Conservation (phyloP, 2,888 invertebrate genomes). For the Thymelicus lineola region DNA sequence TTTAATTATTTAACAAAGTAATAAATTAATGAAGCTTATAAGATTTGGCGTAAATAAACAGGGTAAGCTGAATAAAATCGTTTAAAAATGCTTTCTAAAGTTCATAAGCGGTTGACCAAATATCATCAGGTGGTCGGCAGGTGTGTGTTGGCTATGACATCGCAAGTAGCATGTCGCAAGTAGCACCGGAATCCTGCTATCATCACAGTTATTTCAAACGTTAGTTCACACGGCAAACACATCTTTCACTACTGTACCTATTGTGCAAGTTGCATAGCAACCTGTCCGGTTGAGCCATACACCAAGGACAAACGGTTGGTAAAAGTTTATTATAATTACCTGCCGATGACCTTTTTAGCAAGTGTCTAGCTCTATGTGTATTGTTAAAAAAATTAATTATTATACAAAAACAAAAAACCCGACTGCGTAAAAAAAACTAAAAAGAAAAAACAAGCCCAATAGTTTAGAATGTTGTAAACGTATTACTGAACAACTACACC, state of each 20-base stretch:
- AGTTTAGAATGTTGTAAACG: too few species aligned
- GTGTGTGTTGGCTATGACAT: not conserved
- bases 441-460: too few species aligned
- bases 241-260: constrained; percentile 21
- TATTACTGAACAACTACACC: too few species aligned
- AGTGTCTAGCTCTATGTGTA: too few species aligned
- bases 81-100: too few species aligned
- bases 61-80: too few species aligned
- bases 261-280: constrained; percentile 14
- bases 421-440: too few species aligned
- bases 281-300: not conserved
- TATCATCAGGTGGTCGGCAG: not conserved
- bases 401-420: too few species aligned
- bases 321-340: not conserved
- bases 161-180: not conserved
- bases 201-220: constrained; percentile 5
- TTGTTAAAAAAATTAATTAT: too few species aligned
- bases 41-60: too few species aligned
- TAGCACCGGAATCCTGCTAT: not conserved
- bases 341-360: not conserved
- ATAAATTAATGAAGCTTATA: too few species aligned
- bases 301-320: not conserved
- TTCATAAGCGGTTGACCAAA: not conserved
- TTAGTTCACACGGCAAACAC: constrained; percentile 8
- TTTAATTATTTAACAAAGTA: too few species aligned